Conservation (phyloP, 30 jellyfish, hydroid and myxozoan genomes). For the Cassiopea xamachana region DNA sequence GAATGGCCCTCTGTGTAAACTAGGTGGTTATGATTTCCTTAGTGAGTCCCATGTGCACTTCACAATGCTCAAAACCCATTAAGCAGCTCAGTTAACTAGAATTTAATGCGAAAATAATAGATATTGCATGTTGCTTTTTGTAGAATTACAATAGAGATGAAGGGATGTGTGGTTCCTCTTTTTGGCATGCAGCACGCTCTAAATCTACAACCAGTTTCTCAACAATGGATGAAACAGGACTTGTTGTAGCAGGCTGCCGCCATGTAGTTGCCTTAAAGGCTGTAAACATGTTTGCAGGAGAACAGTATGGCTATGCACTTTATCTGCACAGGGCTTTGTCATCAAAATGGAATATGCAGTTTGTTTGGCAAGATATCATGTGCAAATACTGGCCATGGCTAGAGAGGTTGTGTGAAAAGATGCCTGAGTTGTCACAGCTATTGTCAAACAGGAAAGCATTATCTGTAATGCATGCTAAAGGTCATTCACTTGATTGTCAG, state of each 20-base stretch:
- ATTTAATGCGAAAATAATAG: too few relatives aligned
- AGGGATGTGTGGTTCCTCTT: constrained; percentile 28
- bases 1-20: too few relatives aligned
- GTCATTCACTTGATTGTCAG: constrained; percentile 50
- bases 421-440: constrained; percentile 4
- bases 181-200: constrained; percentile 47
- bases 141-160: background rate
- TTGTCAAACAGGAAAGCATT: constrained; percentile 10
- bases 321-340: constrained; percentile 10
- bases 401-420: background rate
- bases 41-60: too few relatives aligned
- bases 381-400: constrained; percentile 48
- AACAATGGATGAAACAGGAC: constrained; percentile 36
- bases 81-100: too few relatives aligned
- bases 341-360: background rate
- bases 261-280: constrained; percentile 43
- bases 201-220: background rate
- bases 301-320: constrained; percentile 46
- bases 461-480: constrained; percentile 49
- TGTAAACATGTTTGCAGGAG: constrained; percentile 60
- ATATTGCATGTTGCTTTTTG: too few relatives aligned
- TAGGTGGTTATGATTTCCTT: too few relatives aligned
- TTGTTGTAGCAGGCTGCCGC: constrained; percentile 45
- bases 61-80: too few relatives aligned
- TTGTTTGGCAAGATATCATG: constrained; percentile 42